Base-by-base conservation (phyloP, 2,797 vertebrate species). In the Galagoides demidoff region DNA sequence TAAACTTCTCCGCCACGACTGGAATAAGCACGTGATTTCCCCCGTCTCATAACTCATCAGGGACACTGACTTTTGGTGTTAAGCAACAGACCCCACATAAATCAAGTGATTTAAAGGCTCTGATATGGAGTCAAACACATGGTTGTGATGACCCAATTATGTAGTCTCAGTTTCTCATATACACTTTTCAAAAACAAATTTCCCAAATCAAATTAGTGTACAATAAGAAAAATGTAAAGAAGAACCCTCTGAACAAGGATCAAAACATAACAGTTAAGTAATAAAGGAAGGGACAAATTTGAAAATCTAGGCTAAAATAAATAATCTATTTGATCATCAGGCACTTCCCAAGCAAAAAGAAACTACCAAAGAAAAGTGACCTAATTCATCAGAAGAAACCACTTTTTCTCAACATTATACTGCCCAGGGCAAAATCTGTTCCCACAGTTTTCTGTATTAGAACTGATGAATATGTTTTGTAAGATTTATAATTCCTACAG, bases 1-100 rank as follows among this genome's bases (percentile, higher is more conserved):
- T 85, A 96, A 93, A 76, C 77, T 84, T 95, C 89, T 87, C 71
- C 74, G 63, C 68, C 25, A 82, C 73, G 81, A 89, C 77, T 94
- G 10, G n/a, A 92, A 84, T 27, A 92, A 39, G 34, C 63, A 49
- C 20, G 49, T 34, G 37, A 87, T 59, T 95, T 85, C 11, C 66
- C 55, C 13, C 22, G 7, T 89, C 70, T 94, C 77, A 90, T 20
- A 77, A 45, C 29, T 92, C 66, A 85, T 95, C 55, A 87, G 49
- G 63, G 57, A 31, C 7, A 39, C 34, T 89, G 66, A 59, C 37
- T 64, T 90, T 74, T 55, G 87, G 78, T 43, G 96, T 92, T 92
- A 88, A 74, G 34, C 39, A 82, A 77, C 31, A 49, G 49, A 66
- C 52, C 22, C 3, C 34, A 83, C 19, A 37, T 57, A 7, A 17